Evolutionary conservation across 2,888 invertebrate species (phyloP).

Genomic region (Arrhopalites spinosus): DNA sequence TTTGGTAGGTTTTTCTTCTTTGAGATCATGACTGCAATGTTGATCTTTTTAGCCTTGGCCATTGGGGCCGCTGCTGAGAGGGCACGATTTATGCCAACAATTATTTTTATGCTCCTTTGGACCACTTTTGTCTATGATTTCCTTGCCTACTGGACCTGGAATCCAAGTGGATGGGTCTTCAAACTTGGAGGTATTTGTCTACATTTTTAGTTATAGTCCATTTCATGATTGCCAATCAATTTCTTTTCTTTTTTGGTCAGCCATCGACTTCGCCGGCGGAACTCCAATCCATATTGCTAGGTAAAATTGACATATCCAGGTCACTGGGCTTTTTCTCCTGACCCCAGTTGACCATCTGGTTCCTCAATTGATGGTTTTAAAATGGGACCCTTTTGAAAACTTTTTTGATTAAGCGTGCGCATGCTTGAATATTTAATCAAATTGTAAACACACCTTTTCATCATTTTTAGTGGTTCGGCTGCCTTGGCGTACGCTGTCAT

Average conservation of each 20-base stretch:
- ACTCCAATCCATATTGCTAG: constrained; percentile 43
- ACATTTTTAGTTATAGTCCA: too few species aligned
- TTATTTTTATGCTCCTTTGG: constrained; percentile 45
- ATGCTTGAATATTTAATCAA: too few species aligned
- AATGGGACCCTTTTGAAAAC: not conserved
- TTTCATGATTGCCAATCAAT: too few species aligned
- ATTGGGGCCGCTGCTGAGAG: constrained; percentile 53
- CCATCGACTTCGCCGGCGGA: too few species aligned
- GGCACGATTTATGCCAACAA: constrained; percentile 38
- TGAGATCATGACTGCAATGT: too few species aligned
- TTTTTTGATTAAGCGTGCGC: too few species aligned
- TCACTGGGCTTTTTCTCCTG: constrained; percentile 23
- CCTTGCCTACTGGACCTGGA: constrained; percentile 54
- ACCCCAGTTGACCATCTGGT: too few species aligned
- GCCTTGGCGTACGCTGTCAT: constrained; percentile 48
- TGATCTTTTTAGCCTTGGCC: constrained; percentile 45
- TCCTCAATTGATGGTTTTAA: too few species aligned
- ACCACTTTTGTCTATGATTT: constrained; percentile 51
- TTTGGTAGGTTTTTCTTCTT: too few species aligned
- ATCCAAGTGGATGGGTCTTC: constrained; percentile 49
- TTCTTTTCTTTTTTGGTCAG: too few species aligned
- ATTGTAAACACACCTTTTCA: too few species aligned
- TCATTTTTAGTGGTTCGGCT: constrained; percentile 20
- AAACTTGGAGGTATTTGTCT: constrained; percentile 35
- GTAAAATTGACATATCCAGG: not conserved